phyloP scores from a whole-genome alignment of 35 echinoderm and acorn worm genomes.

The Nesometra sesokonis region DNA sequence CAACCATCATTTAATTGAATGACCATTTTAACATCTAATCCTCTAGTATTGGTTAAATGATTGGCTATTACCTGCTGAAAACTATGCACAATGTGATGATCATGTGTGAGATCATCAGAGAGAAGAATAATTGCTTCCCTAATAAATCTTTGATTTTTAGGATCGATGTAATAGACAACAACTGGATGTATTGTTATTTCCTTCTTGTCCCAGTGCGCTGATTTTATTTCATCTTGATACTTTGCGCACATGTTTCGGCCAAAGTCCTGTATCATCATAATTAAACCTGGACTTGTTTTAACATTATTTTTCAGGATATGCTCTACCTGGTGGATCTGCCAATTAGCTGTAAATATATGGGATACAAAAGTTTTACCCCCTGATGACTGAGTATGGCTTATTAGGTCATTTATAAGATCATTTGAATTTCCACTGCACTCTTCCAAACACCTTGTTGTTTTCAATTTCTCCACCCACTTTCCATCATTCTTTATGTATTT shows the following conservation, averaged over 20 bases:
- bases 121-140: constrained; percentile 1
- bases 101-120: constrained; percentile 26
- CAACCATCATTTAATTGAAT: constrained; percentile 34
- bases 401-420: constrained; percentile 16
- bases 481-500: not conserved
- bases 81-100: not conserved
- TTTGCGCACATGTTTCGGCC: constrained; percentile 25
- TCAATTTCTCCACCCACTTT: not conserved
- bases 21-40: not conserved
- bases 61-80: not conserved
- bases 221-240: constrained; percentile 37
- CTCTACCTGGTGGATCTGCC: constrained; percentile 31
- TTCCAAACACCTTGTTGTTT: not conserved
- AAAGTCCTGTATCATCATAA: constrained; percentile 30
- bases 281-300: not conserved
- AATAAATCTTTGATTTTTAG: not conserved
- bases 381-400: constrained; percentile 3
- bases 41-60: constrained; percentile 15
- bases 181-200: constrained; percentile 18
- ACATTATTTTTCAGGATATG: constrained; percentile 21
- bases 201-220: constrained; percentile 24
- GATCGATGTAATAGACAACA: not conserved
- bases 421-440: constrained; percentile 6
- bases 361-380: not conserved
- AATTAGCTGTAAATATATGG: constrained; percentile 3